A percentile compares a stretch with the other conserved stretches of the same genome.
Conservation (phyloP, 2,888 invertebrate species). For the Tromatobia lineatoria region DNA sequence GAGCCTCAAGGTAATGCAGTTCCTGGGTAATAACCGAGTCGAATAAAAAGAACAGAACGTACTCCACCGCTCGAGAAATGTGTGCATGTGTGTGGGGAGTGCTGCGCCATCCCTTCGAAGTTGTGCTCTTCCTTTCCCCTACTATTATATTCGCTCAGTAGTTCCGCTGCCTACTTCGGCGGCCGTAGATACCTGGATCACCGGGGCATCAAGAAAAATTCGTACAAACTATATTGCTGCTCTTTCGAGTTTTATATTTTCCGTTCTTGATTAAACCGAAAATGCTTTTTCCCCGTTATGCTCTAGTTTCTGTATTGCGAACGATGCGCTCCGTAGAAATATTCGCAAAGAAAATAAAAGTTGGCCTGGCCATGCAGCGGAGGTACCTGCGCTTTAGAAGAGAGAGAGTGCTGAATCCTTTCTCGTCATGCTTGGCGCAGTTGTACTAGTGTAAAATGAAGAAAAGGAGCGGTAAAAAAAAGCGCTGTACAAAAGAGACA, state of each 20-base stretch:
- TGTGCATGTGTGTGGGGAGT: constrained; percentile 51
- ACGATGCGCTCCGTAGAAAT: constrained; percentile 25
- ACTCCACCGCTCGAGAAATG: constrained; percentile 4
- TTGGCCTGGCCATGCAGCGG: neutral
- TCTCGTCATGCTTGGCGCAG: constrained; percentile 31
- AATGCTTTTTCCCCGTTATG: constrained; percentile 57
- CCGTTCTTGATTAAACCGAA: constrained; percentile 74
- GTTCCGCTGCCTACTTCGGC: constrained; percentile 40
- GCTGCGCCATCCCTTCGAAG: constrained; percentile 44
- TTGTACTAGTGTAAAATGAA: constrained; percentile 41
- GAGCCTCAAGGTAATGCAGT: constrained; percentile 68
- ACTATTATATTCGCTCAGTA: constrained; percentile 8
- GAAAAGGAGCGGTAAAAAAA: constrained; percentile 22
- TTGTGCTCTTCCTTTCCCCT: constrained; percentile 31
- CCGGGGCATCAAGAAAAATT: constrained; percentile 42
- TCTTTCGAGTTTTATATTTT: constrained; percentile 52
- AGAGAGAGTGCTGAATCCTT: constrained; percentile 36
- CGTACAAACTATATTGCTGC: constrained; percentile 50
- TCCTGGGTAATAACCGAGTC: constrained; percentile 68
- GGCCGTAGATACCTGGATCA: constrained; percentile 27
- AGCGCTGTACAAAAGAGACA: constrained; percentile 14
- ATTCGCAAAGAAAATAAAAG: constrained; percentile 45
- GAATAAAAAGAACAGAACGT: constrained; percentile 57
- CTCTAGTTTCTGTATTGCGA: neutral
- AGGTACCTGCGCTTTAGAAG: neutral